Percentiles rank a stretch among this genome's conserved stretches.
Evolutionary conservation across 2,797 vertebrate genomes (phyloP).

Genomic region (Menidia menidia): DNA sequence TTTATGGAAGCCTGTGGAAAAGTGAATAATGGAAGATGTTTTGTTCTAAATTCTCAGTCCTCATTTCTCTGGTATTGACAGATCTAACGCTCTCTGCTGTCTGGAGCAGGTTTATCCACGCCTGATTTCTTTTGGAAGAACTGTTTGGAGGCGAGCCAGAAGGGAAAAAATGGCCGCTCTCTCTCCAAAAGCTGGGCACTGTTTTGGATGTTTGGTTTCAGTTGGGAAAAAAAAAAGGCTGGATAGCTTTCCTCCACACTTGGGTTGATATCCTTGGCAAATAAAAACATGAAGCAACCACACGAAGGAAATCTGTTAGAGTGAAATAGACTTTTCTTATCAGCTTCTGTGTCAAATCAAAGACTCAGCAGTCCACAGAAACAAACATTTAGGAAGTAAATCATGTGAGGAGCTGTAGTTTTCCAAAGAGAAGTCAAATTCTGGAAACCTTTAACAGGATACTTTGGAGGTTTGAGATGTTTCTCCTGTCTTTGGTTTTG

Average conservation of each 20-base stretch:
- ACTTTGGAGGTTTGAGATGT: background rate
- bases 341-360: background rate
- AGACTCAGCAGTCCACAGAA: background rate
- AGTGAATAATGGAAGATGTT: constrained; percentile 61
- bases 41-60: constrained; percentile 51
- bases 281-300: too few relatives aligned
- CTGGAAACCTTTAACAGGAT: too few relatives aligned
- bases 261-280: too few relatives aligned
- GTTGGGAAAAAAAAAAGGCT: too few relatives aligned
- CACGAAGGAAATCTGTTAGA: too few relatives aligned
- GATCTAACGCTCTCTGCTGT: constrained; percentile 16
- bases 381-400: background rate
- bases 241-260: too few relatives aligned
- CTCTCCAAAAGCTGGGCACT: background rate
- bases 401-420: too few relatives aligned
- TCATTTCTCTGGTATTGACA: constrained; percentile 13
- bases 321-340: too few relatives aligned
- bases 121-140: too few relatives aligned
- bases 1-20: constrained; percentile 29
- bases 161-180: background rate
- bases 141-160: background rate
- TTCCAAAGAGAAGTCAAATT: too few relatives aligned
- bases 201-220: too few relatives aligned
- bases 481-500: fast-evolving
- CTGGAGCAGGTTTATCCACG: constrained; percentile 12